These are phyloP conservation scores for Anoplopoma fimbria DNA, from an alignment of 2,113 vertebrate genomes.

Conservation along the genomic window DNA sequence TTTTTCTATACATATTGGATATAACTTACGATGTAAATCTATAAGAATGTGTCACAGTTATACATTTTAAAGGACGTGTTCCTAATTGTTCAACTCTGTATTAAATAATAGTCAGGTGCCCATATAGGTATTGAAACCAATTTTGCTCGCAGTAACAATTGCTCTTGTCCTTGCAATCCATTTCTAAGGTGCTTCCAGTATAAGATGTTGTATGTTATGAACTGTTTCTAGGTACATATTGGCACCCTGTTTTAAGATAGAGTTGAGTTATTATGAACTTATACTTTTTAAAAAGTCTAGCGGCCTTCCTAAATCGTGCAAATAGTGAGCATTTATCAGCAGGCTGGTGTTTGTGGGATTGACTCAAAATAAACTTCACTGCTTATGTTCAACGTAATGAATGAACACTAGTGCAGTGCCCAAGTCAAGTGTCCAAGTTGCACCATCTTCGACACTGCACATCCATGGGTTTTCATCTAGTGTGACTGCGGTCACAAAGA, in stretches of 20 bases:
- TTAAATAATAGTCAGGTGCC: background rate
- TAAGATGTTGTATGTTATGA: too few species aligned
- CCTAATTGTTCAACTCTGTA: background rate
- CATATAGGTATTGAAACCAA: background rate
- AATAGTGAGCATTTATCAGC: background rate
- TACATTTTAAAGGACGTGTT: background rate
- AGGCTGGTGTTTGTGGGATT: background rate
- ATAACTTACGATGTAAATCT: background rate
- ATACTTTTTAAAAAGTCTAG: too few species aligned
- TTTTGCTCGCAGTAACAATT: background rate
- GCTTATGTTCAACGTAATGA: background rate
- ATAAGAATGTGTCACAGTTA: background rate
- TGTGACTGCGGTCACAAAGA: slow-evolving; percentile 35
- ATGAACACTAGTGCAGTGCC: too few species aligned
- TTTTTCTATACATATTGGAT: background rate
- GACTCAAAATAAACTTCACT: background rate
- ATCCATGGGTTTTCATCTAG: slow-evolving; percentile 10
- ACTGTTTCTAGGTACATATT: background rate
- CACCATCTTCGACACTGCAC: too few species aligned
- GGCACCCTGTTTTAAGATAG: background rate
- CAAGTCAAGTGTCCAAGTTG: too few species aligned
- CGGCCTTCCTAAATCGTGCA: background rate
- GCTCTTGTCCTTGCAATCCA: background rate
- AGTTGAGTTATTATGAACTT: background rate
- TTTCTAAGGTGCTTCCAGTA: background rate